phyloP scores from a whole-genome alignment of 1,140 invertebrate species.

The Drosophila pruinosa region DNA sequence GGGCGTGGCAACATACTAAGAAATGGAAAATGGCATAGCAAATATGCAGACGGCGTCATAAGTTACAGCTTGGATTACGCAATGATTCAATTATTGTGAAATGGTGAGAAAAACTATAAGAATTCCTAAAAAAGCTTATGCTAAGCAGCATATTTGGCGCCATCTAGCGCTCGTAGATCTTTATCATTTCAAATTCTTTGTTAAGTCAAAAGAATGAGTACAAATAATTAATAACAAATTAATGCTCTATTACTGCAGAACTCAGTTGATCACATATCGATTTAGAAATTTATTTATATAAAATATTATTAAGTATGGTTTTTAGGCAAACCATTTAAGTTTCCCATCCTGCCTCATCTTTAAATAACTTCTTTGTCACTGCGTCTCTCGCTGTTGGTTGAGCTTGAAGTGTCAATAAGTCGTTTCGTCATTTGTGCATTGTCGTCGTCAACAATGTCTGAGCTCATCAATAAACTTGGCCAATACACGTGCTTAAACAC shows the following conservation, averaged over 20 bases:
- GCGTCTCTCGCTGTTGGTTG: background rate
- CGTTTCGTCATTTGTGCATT: slow-evolving; percentile 30
- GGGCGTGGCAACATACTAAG: slow-evolving; percentile 8
- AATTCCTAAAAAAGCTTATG: too few relatives aligned
- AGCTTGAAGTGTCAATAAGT: slow-evolving; percentile 14
- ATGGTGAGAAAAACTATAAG: background rate
- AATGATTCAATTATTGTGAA: slow-evolving; percentile 5
- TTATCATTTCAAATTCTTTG: too few relatives aligned
- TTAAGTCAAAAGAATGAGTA: background rate
- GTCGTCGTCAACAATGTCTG: slow-evolving; percentile 29
- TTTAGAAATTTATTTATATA: too few relatives aligned
- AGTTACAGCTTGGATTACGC: slow-evolving; percentile 6
- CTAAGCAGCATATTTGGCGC: too few relatives aligned
- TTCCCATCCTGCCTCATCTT: background rate
- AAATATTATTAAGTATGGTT: background rate
- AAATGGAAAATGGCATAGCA: slow-evolving; percentile 14
- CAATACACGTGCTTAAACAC: slow-evolving; percentile 48
- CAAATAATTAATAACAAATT: background rate
- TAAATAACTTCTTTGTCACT: slow-evolving; percentile 7
- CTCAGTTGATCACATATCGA: too few relatives aligned
- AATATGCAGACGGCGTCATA: slow-evolving; percentile 18
- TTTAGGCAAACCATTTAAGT: background rate
- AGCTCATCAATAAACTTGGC: slow-evolving; percentile 60
- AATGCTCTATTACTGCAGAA: too few relatives aligned
- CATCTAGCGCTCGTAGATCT: too few relatives aligned